A percentile compares a stretch with the other conserved stretches of the same genome.
phyloP scores from a whole-genome alignment of 2,888 invertebrate species.

The Coecobrya sp. region DNA sequence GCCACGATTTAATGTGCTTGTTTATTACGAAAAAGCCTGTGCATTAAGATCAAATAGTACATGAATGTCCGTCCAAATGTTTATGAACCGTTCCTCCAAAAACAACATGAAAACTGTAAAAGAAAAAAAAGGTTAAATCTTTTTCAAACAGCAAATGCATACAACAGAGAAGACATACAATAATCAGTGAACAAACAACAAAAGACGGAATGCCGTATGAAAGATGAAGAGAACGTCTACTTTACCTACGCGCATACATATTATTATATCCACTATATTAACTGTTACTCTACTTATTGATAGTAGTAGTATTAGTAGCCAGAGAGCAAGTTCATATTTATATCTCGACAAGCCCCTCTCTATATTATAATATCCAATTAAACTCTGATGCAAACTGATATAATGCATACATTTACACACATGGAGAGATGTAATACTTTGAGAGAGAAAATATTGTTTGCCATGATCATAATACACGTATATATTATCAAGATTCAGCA shows the following conservation, averaged over 20 bases:
- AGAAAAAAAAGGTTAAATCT: neutral
- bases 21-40: neutral
- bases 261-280: too few relatives aligned
- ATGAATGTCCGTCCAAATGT: neutral
- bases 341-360: neutral
- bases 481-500: neutral
- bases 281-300: constrained; percentile 23
- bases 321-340: too few relatives aligned
- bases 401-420: neutral
- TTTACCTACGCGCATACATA: neutral
- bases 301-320: too few relatives aligned
- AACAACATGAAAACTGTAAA: neutral
- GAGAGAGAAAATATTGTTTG: neutral
- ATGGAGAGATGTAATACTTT: neutral
- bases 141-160: neutral
- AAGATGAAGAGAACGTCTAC: neutral
- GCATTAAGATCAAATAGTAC: neutral
- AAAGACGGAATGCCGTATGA: constrained; percentile 1
- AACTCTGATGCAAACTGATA: neutral
- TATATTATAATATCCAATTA: neutral
- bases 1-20: neutral
- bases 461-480: neutral
- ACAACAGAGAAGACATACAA: neutral
- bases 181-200: neutral
- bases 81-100: neutral